Percentiles rank a stretch among this genome's conserved stretches.
These are phyloP conservation scores for Triplophysa yarkandensis DNA, from an alignment of 2,797 vertebrate species.

Conservation along the genomic window DNA sequence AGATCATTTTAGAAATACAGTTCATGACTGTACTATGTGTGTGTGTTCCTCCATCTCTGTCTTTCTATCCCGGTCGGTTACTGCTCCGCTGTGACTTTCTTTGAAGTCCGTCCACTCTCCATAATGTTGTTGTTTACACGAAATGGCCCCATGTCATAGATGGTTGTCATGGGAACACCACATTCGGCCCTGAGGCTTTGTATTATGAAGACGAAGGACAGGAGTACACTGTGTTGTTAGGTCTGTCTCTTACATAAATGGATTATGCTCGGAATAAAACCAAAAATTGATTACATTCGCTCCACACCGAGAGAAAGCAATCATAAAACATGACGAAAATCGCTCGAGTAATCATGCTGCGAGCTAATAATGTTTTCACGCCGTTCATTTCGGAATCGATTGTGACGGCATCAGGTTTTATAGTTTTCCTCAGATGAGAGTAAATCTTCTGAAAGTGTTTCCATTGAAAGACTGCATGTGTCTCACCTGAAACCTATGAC, in stretches of 20 bases:
- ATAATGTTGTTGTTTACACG: conserved; percentile 50
- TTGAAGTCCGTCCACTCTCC: conserved; percentile 38
- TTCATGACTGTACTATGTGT: background rate
- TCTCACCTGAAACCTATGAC: conserved; percentile 29
- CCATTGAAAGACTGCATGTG: conserved; percentile 11
- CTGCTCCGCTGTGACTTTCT: conserved; percentile 35
- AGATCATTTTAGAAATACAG: background rate
- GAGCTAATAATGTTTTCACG: conserved; percentile 37
- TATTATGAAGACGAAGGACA: conserved; percentile 46
- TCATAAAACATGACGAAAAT: conserved; percentile 34
- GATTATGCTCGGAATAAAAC: conserved; percentile 39
- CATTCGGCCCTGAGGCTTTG: conserved; percentile 31
- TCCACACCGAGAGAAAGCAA: conserved; percentile 22
- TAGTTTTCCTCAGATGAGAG: conserved; percentile 8
- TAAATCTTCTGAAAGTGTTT: conserved; percentile 12
- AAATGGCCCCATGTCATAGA: conserved; percentile 47
- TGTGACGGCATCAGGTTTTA: conserved; percentile 1
- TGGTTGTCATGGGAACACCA: conserved; percentile 54
- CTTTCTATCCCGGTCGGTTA: conserved; percentile 27
- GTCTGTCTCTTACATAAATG: conserved; percentile 34
- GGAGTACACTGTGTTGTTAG: conserved; percentile 34
- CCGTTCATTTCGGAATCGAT: conserved; percentile 42
- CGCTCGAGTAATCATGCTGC: conserved; percentile 9
- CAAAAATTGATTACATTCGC: conserved; percentile 34
- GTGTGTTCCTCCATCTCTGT: conserved; percentile 23